Conservation (phyloP, 2,888 invertebrate species). For the Lordiphosa andalusiaca region DNA sequence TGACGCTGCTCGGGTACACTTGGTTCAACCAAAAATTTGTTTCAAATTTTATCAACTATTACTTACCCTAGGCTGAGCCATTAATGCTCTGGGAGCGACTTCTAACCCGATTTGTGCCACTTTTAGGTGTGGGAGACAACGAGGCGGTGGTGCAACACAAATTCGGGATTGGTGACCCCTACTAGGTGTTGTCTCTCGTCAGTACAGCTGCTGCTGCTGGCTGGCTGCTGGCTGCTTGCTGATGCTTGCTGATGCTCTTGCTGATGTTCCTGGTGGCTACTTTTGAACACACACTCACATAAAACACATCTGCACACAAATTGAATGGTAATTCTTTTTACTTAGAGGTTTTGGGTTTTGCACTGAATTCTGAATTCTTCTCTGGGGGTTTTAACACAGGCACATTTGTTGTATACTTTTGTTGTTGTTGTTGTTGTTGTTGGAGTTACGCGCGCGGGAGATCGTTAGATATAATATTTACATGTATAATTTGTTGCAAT, state of each 20-base stretch:
- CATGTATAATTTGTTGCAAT: slow-evolving; percentile 52
- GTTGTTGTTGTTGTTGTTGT: slow-evolving; percentile 41
- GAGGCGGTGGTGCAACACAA: slow-evolving; percentile 73
- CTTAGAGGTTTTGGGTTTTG: slow-evolving; percentile 9
- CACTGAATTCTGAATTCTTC: slow-evolving; percentile 8
- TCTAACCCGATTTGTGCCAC: slow-evolving; percentile 81
- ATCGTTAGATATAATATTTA: slow-evolving; percentile 72
- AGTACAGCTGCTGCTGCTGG: slow-evolving; percentile 24
- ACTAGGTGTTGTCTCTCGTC: slow-evolving; percentile 51
- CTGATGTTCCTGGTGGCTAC: background rate
- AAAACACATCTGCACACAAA: slow-evolving; percentile 36
- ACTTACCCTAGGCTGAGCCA: slow-evolving; percentile 82
- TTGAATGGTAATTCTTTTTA: slow-evolving; percentile 2
- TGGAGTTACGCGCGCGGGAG: slow-evolving; percentile 67
- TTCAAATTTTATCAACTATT: background rate
- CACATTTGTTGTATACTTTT: slow-evolving; percentile 75
- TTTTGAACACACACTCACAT: background rate
- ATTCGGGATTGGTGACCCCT: slow-evolving; percentile 45
- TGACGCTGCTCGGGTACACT: slow-evolving; percentile 13
- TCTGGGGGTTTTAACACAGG: slow-evolving; percentile 67
- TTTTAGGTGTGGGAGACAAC: slow-evolving; percentile 76
- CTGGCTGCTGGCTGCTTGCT: slow-evolving; percentile 16
- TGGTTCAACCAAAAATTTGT: background rate
- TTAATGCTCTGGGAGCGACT: slow-evolving; percentile 81
- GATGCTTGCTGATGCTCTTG: slow-evolving; percentile 5